Conservation (phyloP, 2,113 vertebrate genomes). For the Leptobrachium leishanense region DNA sequence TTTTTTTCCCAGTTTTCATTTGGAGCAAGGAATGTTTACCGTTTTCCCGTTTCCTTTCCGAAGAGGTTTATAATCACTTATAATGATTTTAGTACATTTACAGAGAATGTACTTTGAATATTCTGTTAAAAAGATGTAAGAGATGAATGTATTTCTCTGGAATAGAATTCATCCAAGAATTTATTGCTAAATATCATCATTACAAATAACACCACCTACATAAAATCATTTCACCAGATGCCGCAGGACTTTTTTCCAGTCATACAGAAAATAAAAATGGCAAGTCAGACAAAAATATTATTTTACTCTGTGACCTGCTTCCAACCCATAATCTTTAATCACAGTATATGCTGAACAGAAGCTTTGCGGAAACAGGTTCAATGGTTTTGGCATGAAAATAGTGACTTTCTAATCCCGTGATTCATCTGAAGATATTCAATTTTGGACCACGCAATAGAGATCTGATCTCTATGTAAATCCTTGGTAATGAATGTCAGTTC, state of each 20-base stretch:
- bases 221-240: slow-evolving; percentile 22
- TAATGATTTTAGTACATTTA: too few relatives aligned
- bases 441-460: slow-evolving; percentile 9
- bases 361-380: slow-evolving; percentile 19
- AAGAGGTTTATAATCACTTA: too few relatives aligned
- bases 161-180: neutral
- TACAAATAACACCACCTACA: slow-evolving; percentile 34
- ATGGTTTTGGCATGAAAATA: slow-evolving; percentile 29
- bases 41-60: too few relatives aligned
- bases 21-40: too few relatives aligned
- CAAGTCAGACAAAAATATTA: slow-evolving; percentile 40
- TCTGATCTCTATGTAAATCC: slow-evolving; percentile 15
- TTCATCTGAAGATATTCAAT: slow-evolving; percentile 18
- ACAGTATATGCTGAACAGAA: slow-evolving; percentile 30
- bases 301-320: slow-evolving; percentile 32
- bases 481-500: slow-evolving; percentile 10
- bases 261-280: slow-evolving; percentile 17
- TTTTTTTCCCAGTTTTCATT: too few relatives aligned
- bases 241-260: neutral
- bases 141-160: too few relatives aligned
- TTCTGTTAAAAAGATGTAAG: too few relatives aligned
- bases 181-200: slow-evolving; percentile 6
- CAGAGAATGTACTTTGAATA: too few relatives aligned
- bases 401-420: slow-evolving; percentile 12
- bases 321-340: slow-evolving; percentile 29